Conservation (phyloP, 2,888 invertebrate species). For the Kuschelorhynchus macadamiae region DNA sequence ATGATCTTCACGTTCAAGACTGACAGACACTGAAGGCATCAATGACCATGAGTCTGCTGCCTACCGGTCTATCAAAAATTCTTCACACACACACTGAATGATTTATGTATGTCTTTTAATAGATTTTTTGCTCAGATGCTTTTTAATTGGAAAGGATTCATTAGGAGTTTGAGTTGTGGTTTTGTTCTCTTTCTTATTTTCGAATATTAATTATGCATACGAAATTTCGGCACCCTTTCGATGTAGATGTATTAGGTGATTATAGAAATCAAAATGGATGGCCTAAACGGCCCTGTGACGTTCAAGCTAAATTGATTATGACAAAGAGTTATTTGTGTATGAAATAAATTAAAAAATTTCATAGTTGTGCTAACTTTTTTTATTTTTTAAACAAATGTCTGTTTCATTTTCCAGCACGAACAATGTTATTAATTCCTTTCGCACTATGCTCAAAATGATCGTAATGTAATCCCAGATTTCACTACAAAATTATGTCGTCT, state of each 20-base stretch:
- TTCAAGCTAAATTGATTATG: no score
- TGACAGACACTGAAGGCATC: constrained; percentile 53
- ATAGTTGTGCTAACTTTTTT: no score
- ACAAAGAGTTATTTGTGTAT: no score
- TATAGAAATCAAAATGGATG: no score
- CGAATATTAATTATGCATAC: constrained; percentile 37
- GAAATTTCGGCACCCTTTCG: constrained; percentile 36
- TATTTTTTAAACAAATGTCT: no score
- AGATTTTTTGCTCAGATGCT: constrained; percentile 54
- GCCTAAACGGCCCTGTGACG: no score
- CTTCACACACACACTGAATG: constrained; percentile 50
- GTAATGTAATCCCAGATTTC: no score
- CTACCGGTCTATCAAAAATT: constrained; percentile 48
- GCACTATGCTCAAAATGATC: no score
- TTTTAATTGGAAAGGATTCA: constrained; percentile 57
- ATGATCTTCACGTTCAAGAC: constrained; percentile 49
- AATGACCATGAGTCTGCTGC: constrained; percentile 44
- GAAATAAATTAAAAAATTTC: no score
- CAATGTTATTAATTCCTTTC: no score
- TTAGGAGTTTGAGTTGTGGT: constrained; percentile 42
- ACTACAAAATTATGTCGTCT: no score
- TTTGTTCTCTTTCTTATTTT: constrained; percentile 17
- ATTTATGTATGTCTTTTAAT: constrained; percentile 57
- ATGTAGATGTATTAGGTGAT: constrained; percentile 15
- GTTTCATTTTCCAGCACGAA: no score